Conservation (phyloP, 2,113 vertebrate species). For the Esox niger region DNA sequence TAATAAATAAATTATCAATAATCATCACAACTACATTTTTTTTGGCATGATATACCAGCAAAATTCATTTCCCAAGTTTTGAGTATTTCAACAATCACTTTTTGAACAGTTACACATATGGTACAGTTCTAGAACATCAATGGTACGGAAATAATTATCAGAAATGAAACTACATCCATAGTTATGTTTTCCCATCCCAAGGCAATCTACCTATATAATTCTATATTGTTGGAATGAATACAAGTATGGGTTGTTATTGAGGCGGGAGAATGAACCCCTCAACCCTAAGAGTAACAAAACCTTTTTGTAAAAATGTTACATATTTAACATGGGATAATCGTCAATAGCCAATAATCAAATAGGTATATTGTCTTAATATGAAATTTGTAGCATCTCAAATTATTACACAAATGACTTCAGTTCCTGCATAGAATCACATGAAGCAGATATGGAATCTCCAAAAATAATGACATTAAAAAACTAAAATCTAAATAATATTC, state of each 20-base stretch:
- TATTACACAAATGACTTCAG: conserved; percentile 68
- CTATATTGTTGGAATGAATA: conserved; percentile 60
- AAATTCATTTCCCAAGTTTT: conserved; percentile 58
- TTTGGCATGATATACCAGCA: conserved; percentile 63
- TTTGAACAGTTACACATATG: conserved; percentile 67
- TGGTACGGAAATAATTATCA: conserved; percentile 58
- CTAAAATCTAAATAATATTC: conserved; percentile 55
- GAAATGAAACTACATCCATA: conserved; percentile 62
- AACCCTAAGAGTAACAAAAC: conserved; percentile 58
- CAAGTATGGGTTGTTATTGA: conserved; percentile 37
- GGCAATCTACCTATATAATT: conserved; percentile 53
- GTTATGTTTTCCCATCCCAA: conserved; percentile 44
- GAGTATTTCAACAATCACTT: conserved; percentile 69
- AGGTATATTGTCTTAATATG: conserved; percentile 49
- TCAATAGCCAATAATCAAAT: conserved; percentile 39
- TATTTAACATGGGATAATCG: conserved; percentile 45
- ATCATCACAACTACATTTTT: conserved; percentile 68
- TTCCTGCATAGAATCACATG: conserved; percentile 60
- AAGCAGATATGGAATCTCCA: conserved; percentile 43
- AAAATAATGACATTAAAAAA: conserved; percentile 25
- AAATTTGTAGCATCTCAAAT: conserved; percentile 50
- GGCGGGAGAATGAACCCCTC: conserved; percentile 61
- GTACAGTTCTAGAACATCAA: conserved; percentile 65
- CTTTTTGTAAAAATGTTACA: conserved; percentile 46
- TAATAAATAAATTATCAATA: conserved; percentile 71